Percentiles rank a stretch among this genome's conserved stretches.
Evolutionary conservation across 2,113 vertebrate genomes (phyloP).

Genomic region (Mesocricetus auratus): DNA sequence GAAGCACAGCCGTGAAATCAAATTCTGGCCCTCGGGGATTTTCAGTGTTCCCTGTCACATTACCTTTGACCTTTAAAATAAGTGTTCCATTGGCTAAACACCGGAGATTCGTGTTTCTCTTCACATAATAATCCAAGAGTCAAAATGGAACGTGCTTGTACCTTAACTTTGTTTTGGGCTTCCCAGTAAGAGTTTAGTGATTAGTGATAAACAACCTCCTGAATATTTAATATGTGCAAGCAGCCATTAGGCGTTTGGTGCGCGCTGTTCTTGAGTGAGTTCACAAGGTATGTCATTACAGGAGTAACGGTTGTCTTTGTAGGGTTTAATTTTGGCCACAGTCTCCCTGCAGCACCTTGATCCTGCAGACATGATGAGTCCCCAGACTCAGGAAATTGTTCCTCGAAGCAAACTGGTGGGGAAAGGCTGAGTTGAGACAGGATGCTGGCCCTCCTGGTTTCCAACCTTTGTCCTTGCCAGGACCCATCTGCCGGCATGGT

Average conservation of each 20-base stretch:
- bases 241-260: neutral
- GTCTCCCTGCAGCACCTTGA: neutral
- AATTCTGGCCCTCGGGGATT: neutral
- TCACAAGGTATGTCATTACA: neutral
- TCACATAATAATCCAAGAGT: neutral
- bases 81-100: neutral
- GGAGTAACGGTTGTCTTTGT: neutral
- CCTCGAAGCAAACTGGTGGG: neutral
- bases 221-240: constrained; percentile 45
- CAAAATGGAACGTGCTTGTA: neutral
- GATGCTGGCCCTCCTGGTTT: neutral
- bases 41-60: neutral
- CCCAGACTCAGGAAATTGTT: neutral
- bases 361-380: neutral
- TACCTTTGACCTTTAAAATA: neutral
- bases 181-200: neutral
- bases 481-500: neutral
- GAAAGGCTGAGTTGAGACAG: neutral
- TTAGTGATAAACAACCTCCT: constrained; percentile 27
- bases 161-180: neutral
- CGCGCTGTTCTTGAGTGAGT: neutral
- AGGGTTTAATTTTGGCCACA: neutral
- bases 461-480: neutral
- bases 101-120: neutral
- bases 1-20: neutral